Conservation (phyloP, 1,140 invertebrate species). For the Phocides pigmalion region DNA sequence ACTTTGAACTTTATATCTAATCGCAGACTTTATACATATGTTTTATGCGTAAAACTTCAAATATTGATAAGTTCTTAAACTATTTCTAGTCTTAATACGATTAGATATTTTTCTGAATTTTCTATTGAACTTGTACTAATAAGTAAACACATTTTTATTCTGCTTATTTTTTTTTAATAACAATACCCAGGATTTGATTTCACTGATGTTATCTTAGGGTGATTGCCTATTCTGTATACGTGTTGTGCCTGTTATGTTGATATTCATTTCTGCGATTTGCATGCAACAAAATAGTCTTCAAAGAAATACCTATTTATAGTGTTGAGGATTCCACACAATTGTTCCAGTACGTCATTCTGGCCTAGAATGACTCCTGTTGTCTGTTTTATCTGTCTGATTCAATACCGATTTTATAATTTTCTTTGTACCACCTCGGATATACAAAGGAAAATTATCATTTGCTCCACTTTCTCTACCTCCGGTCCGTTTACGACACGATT, state of each 20-base stretch:
- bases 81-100: too few relatives aligned
- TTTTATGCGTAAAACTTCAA: too few relatives aligned
- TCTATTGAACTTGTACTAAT: too few relatives aligned
- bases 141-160: too few relatives aligned
- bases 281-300: not conserved
- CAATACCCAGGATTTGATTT: too few relatives aligned
- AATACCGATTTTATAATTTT: conserved; percentile 41
- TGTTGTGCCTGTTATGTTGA: not conserved
- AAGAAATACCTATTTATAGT: not conserved
- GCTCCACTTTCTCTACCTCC: conserved; percentile 58
- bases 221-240: not conserved
- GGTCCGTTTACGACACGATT: conserved; percentile 40
- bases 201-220: not conserved
- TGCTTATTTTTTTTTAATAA: too few relatives aligned
- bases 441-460: conserved; percentile 62
- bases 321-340: not conserved
- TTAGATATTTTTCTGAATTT: too few relatives aligned
- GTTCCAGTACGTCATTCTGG: not conserved
- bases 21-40: too few relatives aligned
- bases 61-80: too few relatives aligned
- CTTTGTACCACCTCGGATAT: conserved; percentile 47
- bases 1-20: too few relatives aligned
- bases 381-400: not conserved
- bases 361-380: not conserved
- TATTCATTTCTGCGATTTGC: not conserved